A percentile compares a stretch with the other conserved stretches of the same genome.
These are phyloP conservation scores for Crocodylus rhombifer DNA, from an alignment of 2,797 vertebrate species.

Conservation along the genomic window DNA sequence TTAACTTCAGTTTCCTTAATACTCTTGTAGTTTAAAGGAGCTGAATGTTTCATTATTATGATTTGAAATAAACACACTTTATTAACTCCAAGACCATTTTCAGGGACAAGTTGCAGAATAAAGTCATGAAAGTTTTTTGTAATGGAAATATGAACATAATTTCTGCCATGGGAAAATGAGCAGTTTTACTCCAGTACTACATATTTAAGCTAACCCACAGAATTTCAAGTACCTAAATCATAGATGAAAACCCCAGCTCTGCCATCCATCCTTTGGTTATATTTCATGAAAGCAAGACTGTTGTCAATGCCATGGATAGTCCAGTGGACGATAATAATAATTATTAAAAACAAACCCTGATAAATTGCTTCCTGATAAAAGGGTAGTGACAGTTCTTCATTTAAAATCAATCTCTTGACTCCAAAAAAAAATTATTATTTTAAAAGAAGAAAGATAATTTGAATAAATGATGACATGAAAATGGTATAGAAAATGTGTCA, in stretches of 20 bases:
- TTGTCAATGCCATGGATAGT: slow-evolving; percentile 60
- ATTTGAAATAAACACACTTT: slow-evolving; percentile 49
- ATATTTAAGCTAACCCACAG: slow-evolving; percentile 78
- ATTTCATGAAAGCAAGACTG: slow-evolving; percentile 61
- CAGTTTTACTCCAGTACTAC: slow-evolving; percentile 46
- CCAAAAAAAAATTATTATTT: slow-evolving; percentile 23
- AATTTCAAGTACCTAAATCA: slow-evolving; percentile 58
- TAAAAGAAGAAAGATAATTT: slow-evolving; percentile 38
- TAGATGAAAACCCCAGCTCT: slow-evolving; percentile 59
- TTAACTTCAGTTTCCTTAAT: slow-evolving; percentile 77
- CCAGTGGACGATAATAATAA: slow-evolving; percentile 63
- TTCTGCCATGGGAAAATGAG: not conserved
- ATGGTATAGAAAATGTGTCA: not conserved
- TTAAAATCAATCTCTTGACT: slow-evolving; percentile 56
- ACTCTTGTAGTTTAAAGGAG: slow-evolving; percentile 74
- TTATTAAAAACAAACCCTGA: slow-evolving; percentile 60
- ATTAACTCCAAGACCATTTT: not conserved
- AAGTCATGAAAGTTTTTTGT: not conserved
- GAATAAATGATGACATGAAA: slow-evolving; percentile 41
- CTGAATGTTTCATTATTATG: slow-evolving; percentile 58
- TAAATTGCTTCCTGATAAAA: slow-evolving; percentile 41
- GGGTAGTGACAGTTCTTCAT: slow-evolving; percentile 32
- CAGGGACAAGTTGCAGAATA: slow-evolving; percentile 15
- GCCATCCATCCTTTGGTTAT: slow-evolving; percentile 49
- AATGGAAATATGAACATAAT: slow-evolving; percentile 21